A percentile compares a stretch with the other conserved stretches of the same genome.
Evolutionary conservation across 2,113 vertebrate species (phyloP).

Genomic region (Embiotoca jacksoni): DNA sequence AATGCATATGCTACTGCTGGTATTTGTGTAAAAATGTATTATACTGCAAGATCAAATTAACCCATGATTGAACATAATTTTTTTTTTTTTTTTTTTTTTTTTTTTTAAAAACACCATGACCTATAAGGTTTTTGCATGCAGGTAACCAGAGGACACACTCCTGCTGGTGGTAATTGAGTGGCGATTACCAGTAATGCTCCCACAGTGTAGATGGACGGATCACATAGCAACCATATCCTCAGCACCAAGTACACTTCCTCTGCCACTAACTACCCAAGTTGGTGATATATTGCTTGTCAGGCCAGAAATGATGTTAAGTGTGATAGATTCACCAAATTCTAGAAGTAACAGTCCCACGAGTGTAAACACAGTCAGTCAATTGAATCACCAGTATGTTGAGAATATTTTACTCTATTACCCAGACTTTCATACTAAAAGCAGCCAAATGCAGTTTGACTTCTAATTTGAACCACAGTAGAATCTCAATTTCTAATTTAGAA

Average conservation of each 20-base stretch:
- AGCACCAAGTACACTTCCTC: slow-evolving; percentile 1
- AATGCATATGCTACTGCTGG: too few species aligned
- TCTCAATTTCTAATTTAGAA: not conserved
- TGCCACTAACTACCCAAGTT: slow-evolving; percentile 23
- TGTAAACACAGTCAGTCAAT: slow-evolving; percentile 22
- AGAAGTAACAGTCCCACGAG: not conserved
- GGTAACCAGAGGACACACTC: not conserved
- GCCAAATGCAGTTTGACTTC: not conserved
- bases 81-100: not conserved
- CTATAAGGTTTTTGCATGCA: not conserved
- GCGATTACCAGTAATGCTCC: slow-evolving; percentile 7
- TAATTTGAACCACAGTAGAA: not conserved
- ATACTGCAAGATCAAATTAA: too few species aligned
- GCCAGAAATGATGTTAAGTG: slow-evolving; percentile 39
- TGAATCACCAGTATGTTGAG: not conserved
- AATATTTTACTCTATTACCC: slow-evolving; percentile 16
- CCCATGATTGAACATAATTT: too few species aligned
- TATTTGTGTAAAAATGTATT: too few species aligned
- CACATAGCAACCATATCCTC: not conserved
- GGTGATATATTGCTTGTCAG: slow-evolving; percentile 42
- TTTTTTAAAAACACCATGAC: too few species aligned
- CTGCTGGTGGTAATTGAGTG: slow-evolving; percentile 5
- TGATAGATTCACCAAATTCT: slow-evolving; percentile 47
- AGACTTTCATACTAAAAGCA: not conserved
- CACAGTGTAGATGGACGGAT: slow-evolving; percentile 5